Base-by-base conservation (phyloP, 2,888 invertebrate genomes). In the Bibio marci region DNA sequence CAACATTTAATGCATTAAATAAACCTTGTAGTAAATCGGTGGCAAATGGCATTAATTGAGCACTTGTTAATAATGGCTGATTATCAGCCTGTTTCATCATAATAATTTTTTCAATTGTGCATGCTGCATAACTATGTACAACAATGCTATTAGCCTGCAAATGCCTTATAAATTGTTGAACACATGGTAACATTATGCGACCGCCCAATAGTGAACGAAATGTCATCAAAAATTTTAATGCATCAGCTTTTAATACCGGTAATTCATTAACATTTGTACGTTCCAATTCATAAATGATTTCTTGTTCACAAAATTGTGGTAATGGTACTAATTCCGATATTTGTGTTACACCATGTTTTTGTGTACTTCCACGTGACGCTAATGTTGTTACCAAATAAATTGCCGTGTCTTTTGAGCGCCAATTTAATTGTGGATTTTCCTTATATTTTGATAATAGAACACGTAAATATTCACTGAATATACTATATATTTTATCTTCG, bases 351-450 rank as follows among this genome's bases (percentile, higher is more conserved):
- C 95, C 95, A 52, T 86, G 81, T 54, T 77, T 83, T 52, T 81
- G 78, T 1, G 94, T 94, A 50, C 80, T 71, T 31, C 85, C 94
- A 54, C 87, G 81, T 2, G 87, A 79, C 28, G 88, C 91, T 48
- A 98, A 71, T 2, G 95, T 91, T 41, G 92, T 95, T 43, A 98
- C 91, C 49, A 99, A 71, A 66, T 88, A 97, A 50, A 97, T 74
- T 3, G 95, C 95, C 11, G 92, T 86, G 64, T 99, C 95, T 59
- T 95, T 95, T 48, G 82, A 79, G 39, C 83, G 77, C 97, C 97
- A 98, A 57, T 87, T 81, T 39, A 65, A 59, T 0, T 64, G 58
- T 0, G 88, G 86, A 52, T 80, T 75, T 52, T 76, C 75, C 0
- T 67, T 63, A 62, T 90, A 94, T 54, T 80, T 80, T 36, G 67